Evolutionary conservation across 2,888 invertebrate species (phyloP).

Genomic region (Diaperis boleti): DNA sequence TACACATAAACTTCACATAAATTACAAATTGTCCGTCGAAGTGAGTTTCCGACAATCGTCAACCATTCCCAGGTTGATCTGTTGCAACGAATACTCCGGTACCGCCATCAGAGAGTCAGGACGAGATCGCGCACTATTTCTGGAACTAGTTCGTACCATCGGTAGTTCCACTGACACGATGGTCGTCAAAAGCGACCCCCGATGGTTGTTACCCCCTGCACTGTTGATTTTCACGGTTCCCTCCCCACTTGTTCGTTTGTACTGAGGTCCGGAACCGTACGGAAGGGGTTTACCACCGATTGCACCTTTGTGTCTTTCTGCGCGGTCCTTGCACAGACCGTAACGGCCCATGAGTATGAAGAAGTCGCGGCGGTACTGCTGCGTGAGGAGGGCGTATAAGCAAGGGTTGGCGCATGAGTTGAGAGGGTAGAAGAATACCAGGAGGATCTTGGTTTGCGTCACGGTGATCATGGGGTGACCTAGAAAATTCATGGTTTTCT

Average conservation of each 20-base stretch:
- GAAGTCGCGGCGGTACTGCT: conserved; percentile 74
- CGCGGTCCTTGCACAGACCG: conserved; percentile 65
- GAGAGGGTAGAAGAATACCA: conserved; percentile 78
- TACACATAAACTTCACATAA: not conserved
- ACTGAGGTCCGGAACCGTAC: conserved; percentile 61
- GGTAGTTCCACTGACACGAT: conserved; percentile 64
- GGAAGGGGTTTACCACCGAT: conserved; percentile 64
- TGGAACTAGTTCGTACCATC: conserved; percentile 56
- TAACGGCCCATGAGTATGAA: conserved; percentile 69
- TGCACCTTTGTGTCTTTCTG: conserved; percentile 66
- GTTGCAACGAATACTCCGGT: conserved; percentile 56
- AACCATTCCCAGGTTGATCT: conserved; percentile 51
- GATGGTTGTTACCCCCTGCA: conserved; percentile 54
- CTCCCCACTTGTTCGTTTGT: conserved; percentile 53
- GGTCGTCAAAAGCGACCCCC: conserved; percentile 64
- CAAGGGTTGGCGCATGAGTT: conserved; percentile 79
- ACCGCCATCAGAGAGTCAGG: conserved; percentile 56
- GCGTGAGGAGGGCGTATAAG: conserved; percentile 76
- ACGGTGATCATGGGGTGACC: conserved; percentile 74
- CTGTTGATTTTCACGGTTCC: conserved; percentile 52
- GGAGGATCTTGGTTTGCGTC: conserved; percentile 69
- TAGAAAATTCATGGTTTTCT: not conserved
- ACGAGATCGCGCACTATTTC: conserved; percentile 53
- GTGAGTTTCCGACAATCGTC: conserved; percentile 54
- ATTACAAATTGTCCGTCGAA: conserved; percentile 58